Base-by-base conservation (phyloP, 2,888 invertebrate genomes). In the Acanthosoma haemorrhoidale region DNA sequence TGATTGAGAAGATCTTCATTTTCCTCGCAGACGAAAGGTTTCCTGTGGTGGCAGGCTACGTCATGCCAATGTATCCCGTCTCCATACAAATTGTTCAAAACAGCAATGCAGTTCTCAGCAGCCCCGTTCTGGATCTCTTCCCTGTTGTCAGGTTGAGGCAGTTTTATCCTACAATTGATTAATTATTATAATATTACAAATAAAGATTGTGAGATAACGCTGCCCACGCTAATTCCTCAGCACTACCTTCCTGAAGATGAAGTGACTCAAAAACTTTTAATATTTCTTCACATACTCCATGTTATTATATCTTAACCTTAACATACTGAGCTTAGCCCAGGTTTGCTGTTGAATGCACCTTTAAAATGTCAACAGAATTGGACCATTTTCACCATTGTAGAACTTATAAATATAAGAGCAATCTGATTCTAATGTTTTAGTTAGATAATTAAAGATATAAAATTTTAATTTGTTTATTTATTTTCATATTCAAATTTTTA, bases 11-110 rank as follows among this genome's bases (percentile, higher is more conserved):
- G 85, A 9, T 90, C 87, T 76, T 92, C 91, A 78, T 91, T 92
- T 77, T 94, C 93, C 80, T 94, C 93, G 79, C 94, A 94, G 34
- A 92, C 88, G 82, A 90, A 92, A 1, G 93, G 88, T 80, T 94
- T 94, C 79, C 88, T 87, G 79, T 94, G 94, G 79, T 93, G 93
- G 79, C 94, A 94, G 73, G 93, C 93, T 61, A 93, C 93, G 78
- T 94, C 84, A 79, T 94, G 94, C 93, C 93, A 93, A 80, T 92
- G 90, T 63, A 93, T 88, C 31, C 93, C 93, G 77, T 94, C 93
- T 76, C 92, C 90, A 84, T 94, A 94, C 83, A 93, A 93, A 80
- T 93, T 90, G 82, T 94, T 94, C 66, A 94, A 82, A 74, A 94
- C 84, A 1, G 91, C 93, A 74, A 94, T 79, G 78, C 93, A 94